Percentiles rank a stretch among this genome's conserved stretches.
Conservation (phyloP, 1,140 invertebrate genomes). For the Scaptomyza montana region DNA sequence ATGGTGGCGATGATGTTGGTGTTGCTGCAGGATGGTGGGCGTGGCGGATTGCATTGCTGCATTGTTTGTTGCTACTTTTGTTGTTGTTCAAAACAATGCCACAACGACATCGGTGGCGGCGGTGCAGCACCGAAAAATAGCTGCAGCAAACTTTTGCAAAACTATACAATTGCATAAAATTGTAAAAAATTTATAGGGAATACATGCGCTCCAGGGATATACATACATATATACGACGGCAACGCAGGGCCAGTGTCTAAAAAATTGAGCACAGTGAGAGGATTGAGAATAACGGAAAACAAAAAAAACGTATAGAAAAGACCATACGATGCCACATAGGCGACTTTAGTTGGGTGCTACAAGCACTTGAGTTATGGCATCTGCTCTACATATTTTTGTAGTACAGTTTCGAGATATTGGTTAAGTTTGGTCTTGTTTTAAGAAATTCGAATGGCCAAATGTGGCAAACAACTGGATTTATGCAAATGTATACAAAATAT, state of each 20-base stretch:
- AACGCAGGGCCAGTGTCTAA: slow-evolving; percentile 18
- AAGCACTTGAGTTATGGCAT: background rate
- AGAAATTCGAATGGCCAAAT: no score
- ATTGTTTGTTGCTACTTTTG: slow-evolving; percentile 55
- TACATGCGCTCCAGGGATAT: slow-evolving; percentile 67
- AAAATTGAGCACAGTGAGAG: slow-evolving; percentile 29
- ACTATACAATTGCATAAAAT: slow-evolving; percentile 82
- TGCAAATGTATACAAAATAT: no score
- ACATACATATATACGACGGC: background rate
- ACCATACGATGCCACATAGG: slow-evolving; percentile 22
- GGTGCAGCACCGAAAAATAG: slow-evolving; percentile 72
- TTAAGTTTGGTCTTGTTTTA: no score
- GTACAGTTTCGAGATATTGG: no score
- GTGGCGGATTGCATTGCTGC: slow-evolving; percentile 55
- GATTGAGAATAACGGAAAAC: slow-evolving; percentile 6
- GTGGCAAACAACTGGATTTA: no score
- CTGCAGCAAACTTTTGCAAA: slow-evolving; percentile 77
- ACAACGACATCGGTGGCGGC: slow-evolving; percentile 37
- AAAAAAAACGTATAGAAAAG: background rate
- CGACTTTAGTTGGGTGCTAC: slow-evolving; percentile 17
- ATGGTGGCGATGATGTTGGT: background rate
- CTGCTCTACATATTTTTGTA: background rate
- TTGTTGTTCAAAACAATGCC: slow-evolving; percentile 71
- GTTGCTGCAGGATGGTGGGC: slow-evolving; percentile 39
- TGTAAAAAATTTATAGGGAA: slow-evolving; percentile 81